A percentile compares a stretch with the other conserved stretches of the same genome.
Conservation (phyloP, 2,113 vertebrate species). For the Poecilia latipinna region DNA sequence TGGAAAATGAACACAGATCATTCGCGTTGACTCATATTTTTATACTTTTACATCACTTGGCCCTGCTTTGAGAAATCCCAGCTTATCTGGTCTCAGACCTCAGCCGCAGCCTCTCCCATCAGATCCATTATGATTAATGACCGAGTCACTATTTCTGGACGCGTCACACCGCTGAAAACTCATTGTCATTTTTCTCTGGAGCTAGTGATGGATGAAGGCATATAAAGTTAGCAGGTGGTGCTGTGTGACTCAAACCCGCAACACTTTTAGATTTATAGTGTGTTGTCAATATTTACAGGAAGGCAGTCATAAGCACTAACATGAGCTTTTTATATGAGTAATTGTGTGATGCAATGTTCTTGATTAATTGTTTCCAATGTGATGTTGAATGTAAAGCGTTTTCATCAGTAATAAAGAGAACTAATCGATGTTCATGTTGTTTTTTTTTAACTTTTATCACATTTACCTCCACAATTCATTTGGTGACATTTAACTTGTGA, state of each 20-base stretch:
- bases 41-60: neutral
- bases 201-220: too few species aligned
- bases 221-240: neutral
- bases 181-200: neutral
- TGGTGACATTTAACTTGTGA: neutral
- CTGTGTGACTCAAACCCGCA: neutral
- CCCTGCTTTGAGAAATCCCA: neutral
- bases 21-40: too few species aligned
- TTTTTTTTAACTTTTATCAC: neutral
- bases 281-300: neutral
- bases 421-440: neutral
- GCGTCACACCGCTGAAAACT: neutral
- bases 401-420: conserved; percentile 40
- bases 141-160: conserved; percentile 16
- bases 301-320: neutral
- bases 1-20: too few species aligned
- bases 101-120: neutral
- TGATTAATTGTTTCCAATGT: neutral
- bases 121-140: neutral
- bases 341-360: neutral
- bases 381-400: conserved; percentile 17
- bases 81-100: conserved; percentile 12
- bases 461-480: neutral
- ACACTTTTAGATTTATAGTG: neutral
- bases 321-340: conserved; percentile 4